phyloP scores from a whole-genome alignment of 30 jellyfish, hydroid and myxozoan species.

The Hydractinia symbiolongicarpus region DNA sequence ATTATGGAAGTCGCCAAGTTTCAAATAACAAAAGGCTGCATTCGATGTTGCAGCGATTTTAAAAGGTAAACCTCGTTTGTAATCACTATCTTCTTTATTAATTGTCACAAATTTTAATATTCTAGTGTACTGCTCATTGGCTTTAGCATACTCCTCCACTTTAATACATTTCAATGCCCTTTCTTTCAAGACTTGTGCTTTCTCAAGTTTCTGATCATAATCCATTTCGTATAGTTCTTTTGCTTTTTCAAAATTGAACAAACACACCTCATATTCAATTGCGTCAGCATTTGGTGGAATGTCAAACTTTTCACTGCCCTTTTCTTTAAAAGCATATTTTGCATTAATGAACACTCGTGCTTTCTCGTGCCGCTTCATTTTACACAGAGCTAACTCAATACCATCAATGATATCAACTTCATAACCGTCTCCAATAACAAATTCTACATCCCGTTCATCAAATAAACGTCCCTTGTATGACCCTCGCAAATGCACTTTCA shows the following conservation, averaged over 20 bases:
- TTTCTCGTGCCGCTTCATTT: slow-evolving; percentile 77
- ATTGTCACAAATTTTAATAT: slow-evolving; percentile 44
- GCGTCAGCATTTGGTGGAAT: slow-evolving; percentile 64
- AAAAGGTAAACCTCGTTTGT: slow-evolving; percentile 34
- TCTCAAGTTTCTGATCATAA: slow-evolving; percentile 51
- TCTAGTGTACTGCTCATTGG: slow-evolving; percentile 50
- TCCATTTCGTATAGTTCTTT: slow-evolving; percentile 83
- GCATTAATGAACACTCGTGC: slow-evolving; percentile 42
- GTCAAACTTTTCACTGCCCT: slow-evolving; percentile 57
- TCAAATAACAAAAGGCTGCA: slow-evolving; percentile 75
- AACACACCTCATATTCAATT: slow-evolving; percentile 65
- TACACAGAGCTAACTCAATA: slow-evolving; percentile 65
- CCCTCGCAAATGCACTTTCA: slow-evolving; percentile 81
- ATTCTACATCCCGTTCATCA: slow-evolving; percentile 81
- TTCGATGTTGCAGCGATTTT: slow-evolving; percentile 54
- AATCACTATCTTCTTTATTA: slow-evolving; percentile 53
- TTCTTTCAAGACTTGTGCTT: slow-evolving; percentile 53
- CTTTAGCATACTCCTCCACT: slow-evolving; percentile 47
- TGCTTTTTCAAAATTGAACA: slow-evolving; percentile 66
- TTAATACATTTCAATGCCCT: slow-evolving; percentile 20
- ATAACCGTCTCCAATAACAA: slow-evolving; percentile 73
- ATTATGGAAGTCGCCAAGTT: slow-evolving; percentile 35
- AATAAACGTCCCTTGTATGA: slow-evolving; percentile 49
- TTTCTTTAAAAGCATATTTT: slow-evolving; percentile 58
- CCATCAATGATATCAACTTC: slow-evolving; percentile 64